phyloP scores from a whole-genome alignment of 2,888 invertebrate species.

The Helobdella robusta region DNA sequence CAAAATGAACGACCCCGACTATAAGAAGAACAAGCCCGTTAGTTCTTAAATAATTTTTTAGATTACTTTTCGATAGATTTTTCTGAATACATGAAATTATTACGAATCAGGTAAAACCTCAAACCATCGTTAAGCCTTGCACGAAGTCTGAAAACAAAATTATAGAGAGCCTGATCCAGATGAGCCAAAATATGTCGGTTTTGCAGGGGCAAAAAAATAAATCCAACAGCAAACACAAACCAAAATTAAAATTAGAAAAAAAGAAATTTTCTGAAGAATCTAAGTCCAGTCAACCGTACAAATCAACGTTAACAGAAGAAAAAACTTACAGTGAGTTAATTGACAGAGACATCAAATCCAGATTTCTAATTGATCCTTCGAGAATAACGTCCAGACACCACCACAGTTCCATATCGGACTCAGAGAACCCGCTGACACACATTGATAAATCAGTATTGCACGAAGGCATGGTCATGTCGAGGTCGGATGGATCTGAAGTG shows the following conservation, averaged over 20 bases:
- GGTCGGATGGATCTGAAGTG: slow-evolving; percentile 32
- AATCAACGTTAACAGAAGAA: no score
- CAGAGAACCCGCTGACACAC: not conserved
- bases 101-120: not conserved
- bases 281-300: no score
- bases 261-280: no score
- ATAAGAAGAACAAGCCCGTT: slow-evolving; percentile 1
- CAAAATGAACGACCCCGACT: not conserved
- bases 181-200: not conserved
- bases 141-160: slow-evolving; percentile 2
- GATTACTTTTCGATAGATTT: not conserved
- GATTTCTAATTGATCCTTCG: no score
- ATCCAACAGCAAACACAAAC: no score
- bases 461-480: slow-evolving; percentile 28
- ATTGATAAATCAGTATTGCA: slow-evolving; percentile 35
- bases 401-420: slow-evolving; percentile 22
- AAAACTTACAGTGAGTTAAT: no score
- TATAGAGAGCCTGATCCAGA: not conserved
- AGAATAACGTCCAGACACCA: no score
- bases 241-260: no score
- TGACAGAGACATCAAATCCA: no score
- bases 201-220: no score
- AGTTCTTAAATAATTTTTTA: no score
- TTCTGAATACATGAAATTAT: not conserved
- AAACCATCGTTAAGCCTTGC: slow-evolving; percentile 1